Evolutionary conservation across 1,140 invertebrate genomes (phyloP), one percentile per base, ranked within the genome.

Genomic region (Bemisia tabaci): DNA sequence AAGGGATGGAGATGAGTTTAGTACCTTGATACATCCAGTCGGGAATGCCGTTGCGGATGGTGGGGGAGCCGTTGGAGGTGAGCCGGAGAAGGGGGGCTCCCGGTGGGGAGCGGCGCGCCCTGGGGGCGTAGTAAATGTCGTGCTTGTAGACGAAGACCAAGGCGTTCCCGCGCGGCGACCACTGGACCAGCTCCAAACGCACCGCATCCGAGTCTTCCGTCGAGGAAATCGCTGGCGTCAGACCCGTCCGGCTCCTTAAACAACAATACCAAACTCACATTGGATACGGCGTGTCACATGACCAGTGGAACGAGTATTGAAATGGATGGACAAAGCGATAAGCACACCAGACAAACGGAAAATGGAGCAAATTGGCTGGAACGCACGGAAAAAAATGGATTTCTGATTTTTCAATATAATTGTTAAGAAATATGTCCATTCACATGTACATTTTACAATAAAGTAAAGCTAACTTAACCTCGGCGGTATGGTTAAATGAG

Each of bases 11-110:
- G n/a, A n/a, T n/a, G n/a, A n/a, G n/a, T n/a, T n/a, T n/a, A n/a
- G n/a, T n/a, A n/a, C 94, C 93, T 87, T 96, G 94, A 78, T 97
- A 97, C 0, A 97, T 77, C 93, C 93, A 96, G 79, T 97, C 94
- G 0, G 94, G 91, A n/a, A 96, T 83, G 1, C 94, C 94, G 75
- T 97, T 94, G 72, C 85, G 89, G 59, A 96, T 82, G 60, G 87
- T 82, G 2, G 87, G 88, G 11, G 89, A 86, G 0, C 86, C 92
- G 68, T 84, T 85, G 61, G 84, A 80, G 0, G 91, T 94, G 48
- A 95, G 81, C 39, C 87, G 81, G 74, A 89, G 85, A 1, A 84
- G 83, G 5, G 23, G 61, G 21, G 59, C 82, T 48, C 33, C 33
- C 5, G 33, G 33, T 9, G 33, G 33, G 69, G 73, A 81, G 22